Percentiles rank a stretch among this genome's conserved stretches.
Evolutionary conservation across 2,888 invertebrate species (phyloP).

Genomic region (Tachina grossa): DNA sequence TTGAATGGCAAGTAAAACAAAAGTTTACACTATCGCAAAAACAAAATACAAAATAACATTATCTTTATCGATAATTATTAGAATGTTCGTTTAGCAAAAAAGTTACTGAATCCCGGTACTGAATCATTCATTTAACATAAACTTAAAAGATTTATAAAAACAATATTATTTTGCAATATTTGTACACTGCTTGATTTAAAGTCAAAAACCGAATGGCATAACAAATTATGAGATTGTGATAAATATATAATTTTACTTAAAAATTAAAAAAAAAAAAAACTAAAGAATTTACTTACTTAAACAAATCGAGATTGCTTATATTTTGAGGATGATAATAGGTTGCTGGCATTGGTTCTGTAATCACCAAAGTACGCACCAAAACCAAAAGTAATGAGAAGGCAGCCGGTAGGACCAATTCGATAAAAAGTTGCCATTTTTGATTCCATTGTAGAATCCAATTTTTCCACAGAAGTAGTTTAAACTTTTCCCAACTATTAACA

Average conservation of each 20-base stretch:
- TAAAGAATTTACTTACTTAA: constrained; percentile 75
- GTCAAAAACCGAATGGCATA: too few species aligned
- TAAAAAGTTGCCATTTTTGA: constrained; percentile 86
- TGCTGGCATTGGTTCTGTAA: constrained; percentile 82
- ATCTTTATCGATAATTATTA: too few species aligned
- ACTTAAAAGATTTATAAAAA: too few species aligned
- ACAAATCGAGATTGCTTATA: constrained; percentile 78
- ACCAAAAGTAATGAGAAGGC: constrained; percentile 88
- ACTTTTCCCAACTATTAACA: constrained; percentile 84
- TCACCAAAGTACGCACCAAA: constrained; percentile 87
- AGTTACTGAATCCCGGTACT: too few species aligned
- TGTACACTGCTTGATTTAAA: too few species aligned
- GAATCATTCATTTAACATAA: too few species aligned
- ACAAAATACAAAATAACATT: too few species aligned
- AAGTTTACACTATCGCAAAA: too few species aligned
- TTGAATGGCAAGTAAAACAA: too few species aligned
- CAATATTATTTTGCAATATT: too few species aligned
- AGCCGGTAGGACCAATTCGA: constrained; percentile 88
- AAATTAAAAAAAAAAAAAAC: not conserved
- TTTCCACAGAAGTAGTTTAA: constrained; percentile 91
- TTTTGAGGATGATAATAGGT: constrained; percentile 79
- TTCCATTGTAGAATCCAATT: constrained; percentile 91
- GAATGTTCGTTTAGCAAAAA: too few species aligned
- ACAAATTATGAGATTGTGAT: constrained; percentile 8
- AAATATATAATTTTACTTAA: not conserved